Percentiles rank a stretch among this genome's conserved stretches.
Evolutionary conservation across 2,888 invertebrate species (phyloP).

Genomic region (Willowsia nigromaculata): DNA sequence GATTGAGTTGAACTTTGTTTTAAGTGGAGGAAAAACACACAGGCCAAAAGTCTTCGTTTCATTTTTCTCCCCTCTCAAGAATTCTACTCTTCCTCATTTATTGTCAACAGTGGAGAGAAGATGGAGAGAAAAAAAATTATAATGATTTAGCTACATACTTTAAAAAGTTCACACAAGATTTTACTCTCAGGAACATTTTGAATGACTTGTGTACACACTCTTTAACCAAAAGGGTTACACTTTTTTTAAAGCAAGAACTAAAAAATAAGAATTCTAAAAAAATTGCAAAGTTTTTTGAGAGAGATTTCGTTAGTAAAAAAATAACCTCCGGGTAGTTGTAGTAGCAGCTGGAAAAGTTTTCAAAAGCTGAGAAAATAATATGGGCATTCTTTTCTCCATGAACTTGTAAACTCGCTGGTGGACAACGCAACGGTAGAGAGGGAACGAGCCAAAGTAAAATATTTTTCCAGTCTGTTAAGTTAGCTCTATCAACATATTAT

Average conservation of each 20-base stretch:
- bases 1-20: not conserved
- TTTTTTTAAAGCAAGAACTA: too few relatives aligned
- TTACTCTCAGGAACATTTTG: too few relatives aligned
- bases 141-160: too few relatives aligned
- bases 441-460: too few relatives aligned
- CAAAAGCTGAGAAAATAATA: not conserved
- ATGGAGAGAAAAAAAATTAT: too few relatives aligned
- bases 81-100: not conserved
- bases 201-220: too few relatives aligned
- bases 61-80: not conserved
- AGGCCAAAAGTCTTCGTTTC: not conserved
- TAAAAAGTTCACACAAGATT: too few relatives aligned
- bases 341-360: not conserved
- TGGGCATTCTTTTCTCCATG: not conserved
- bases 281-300: not conserved
- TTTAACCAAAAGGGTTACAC: too few relatives aligned
- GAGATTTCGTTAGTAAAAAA: not conserved
- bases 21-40: not conserved
- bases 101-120: too few relatives aligned
- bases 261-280: not conserved
- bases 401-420: not conserved
- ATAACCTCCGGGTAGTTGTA: not conserved
- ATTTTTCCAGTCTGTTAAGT: too few relatives aligned
- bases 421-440: too few relatives aligned
- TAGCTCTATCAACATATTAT: too few relatives aligned